Evolutionary conservation across 2,797 vertebrate genomes (phyloP), one percentile per base, ranked within the genome.

Genomic region (Distichodus sexfasciatus): DNA sequence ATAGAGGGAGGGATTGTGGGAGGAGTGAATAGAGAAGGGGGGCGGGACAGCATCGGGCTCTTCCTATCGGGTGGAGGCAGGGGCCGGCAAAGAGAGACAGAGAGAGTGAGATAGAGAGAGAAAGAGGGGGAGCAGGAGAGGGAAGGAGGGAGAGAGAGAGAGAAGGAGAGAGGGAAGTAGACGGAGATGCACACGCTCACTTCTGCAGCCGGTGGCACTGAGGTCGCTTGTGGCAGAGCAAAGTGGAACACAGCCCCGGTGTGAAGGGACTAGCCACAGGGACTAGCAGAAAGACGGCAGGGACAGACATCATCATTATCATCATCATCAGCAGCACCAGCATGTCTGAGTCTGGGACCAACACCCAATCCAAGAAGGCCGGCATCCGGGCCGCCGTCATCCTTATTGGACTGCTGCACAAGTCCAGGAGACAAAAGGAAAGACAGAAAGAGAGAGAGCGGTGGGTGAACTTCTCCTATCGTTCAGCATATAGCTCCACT

Each of bases 351-450:
- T 81, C 90, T 3, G 83, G 88, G 57, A 84, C 84, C 63, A 90
- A 90, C 76, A 83, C 91, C 79, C 93, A 92, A 71, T 93, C 91
- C 77, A 95, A 94, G 72, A 95, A 95, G 83, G 96, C 95, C 4
- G 95, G 96, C 66, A 94, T 98, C 43, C 93, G 94, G 55, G 96
- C 96, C 0, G 96, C 96, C 0, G 96, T 97, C 77, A 95, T 97
- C 75, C 92, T 98, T 50, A 97, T 98, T 35, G 96, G 96, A 87
- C 91, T 98, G 65, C 90, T 98, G 81, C 96, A 98, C 91, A 94
- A 93, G 84, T 96, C 94, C 65, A 91, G 93, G 69, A 87, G 87
- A 77, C 94, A 94, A 85, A 94, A 91, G 82, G 90, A 91, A 79
- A 87, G 77, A 78, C 89, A 91, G 74, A 76, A 40, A 44, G 78